phyloP scores from a whole-genome alignment of 1,140 invertebrate species.

The Lasioglossum albipes region DNA sequence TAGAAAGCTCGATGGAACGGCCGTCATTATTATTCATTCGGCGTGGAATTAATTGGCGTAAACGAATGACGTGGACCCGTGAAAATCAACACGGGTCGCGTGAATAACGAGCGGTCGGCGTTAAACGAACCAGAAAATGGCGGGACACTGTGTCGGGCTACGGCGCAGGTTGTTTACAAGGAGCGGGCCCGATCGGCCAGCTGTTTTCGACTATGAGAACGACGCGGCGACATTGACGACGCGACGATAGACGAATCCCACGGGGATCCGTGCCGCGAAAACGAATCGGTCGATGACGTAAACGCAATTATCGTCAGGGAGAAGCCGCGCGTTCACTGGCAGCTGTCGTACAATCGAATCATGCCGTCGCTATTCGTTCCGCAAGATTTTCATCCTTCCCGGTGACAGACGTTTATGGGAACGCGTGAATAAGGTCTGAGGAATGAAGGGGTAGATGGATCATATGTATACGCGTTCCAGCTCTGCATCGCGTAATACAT shows the following conservation, averaged over 20 bases:
- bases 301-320: conserved; percentile 48
- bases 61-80: conserved; percentile 26
- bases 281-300: conserved; percentile 48
- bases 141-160: neutral
- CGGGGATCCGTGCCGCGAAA: conserved; percentile 33
- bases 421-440: neutral
- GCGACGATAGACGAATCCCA: neutral
- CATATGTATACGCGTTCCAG: no score
- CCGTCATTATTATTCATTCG: conserved; percentile 34
- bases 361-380: conserved; percentile 30
- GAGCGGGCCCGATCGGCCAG: conserved; percentile 5
- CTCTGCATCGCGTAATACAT: no score
- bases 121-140: conserved; percentile 47
- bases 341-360: conserved; percentile 57
- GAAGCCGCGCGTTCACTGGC: conserved; percentile 42
- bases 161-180: conserved; percentile 27
- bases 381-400: conserved; percentile 26
- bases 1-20: conserved; percentile 21
- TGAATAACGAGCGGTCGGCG: conserved; percentile 12
- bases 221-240: neutral
- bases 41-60: conserved; percentile 47
- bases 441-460: neutral
- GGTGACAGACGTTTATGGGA: conserved; percentile 19
- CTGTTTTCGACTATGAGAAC: conserved; percentile 28
- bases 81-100: conserved; percentile 49